Percentiles rank a stretch among this genome's conserved stretches.
These are phyloP conservation scores for Chauna torquata DNA, from an alignment of 2,113 vertebrate species.

Conservation along the genomic window DNA sequence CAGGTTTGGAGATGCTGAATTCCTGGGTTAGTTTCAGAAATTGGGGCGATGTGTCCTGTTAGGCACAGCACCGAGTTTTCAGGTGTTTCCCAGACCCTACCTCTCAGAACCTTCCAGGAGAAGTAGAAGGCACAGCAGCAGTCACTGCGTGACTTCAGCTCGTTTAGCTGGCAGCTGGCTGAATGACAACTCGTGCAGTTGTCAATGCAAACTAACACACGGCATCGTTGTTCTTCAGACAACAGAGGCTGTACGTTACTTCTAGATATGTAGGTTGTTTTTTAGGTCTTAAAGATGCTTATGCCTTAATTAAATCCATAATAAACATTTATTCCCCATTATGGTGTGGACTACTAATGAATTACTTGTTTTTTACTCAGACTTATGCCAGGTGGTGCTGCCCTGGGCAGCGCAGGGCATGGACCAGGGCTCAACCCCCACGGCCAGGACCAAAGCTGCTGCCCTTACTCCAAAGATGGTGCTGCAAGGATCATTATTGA, in stretches of 20 bases:
- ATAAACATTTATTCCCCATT: background rate
- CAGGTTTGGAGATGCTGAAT: background rate
- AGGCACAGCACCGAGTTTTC: background rate
- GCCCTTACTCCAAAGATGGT: background rate
- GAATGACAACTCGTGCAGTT: background rate
- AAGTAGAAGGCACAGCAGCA: background rate
- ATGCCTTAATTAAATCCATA: background rate
- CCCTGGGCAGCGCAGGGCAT: too few relatives aligned
- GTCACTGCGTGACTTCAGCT: background rate
- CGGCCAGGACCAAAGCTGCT: background rate
- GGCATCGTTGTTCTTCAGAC: background rate
- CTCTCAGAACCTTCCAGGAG: too few relatives aligned
- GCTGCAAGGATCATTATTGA: background rate
- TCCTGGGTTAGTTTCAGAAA: background rate
- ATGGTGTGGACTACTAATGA: background rate
- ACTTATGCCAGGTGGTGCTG: fast-evolving
- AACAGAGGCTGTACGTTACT: background rate
- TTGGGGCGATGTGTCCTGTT: fast-evolving
- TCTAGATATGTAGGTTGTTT: background rate
- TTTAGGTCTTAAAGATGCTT: background rate
- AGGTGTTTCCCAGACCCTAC: background rate
- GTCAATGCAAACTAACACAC: background rate
- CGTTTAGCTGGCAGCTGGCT: background rate
- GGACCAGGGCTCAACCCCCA: too few relatives aligned
- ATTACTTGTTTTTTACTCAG: background rate